Evolutionary conservation across 2,113 vertebrate genomes (phyloP).

Genomic region (Rutilus rutilus): DNA sequence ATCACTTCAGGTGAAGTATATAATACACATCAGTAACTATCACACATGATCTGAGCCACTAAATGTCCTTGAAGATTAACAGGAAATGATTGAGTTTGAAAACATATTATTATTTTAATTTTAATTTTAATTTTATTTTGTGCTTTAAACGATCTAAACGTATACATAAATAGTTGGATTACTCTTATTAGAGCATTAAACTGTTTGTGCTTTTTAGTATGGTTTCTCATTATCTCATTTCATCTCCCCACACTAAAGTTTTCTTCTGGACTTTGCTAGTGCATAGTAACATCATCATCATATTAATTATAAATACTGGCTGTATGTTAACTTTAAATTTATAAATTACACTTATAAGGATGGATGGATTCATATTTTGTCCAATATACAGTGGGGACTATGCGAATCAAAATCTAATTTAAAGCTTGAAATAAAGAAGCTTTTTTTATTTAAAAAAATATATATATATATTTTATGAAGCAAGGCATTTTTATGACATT

Average conservation of each 20-base stretch:
- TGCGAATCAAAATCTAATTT: neutral
- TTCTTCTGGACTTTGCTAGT: neutral
- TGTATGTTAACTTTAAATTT: neutral
- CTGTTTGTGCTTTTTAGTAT: neutral
- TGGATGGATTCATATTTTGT: neutral
- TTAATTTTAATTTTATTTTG: neutral
- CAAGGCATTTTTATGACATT: neutral
- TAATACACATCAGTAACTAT: neutral
- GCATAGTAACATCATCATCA: neutral
- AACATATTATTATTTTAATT: neutral
- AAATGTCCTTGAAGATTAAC: slow-evolving; percentile 2
- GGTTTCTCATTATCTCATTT: neutral
- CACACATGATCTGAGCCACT: neutral
- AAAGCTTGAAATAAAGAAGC: neutral
- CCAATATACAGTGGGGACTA: neutral
- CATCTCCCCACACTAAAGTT: neutral
- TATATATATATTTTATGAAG: no score
- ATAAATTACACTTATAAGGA: neutral
- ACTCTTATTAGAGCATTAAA: neutral
- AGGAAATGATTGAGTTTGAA: neutral
- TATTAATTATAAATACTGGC: neutral
- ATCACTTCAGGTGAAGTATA: slow-evolving; percentile 76
- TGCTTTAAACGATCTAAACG: neutral
- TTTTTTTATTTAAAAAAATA: neutral
- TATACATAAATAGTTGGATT: neutral